Base-by-base conservation (phyloP, 2,888 invertebrate species). In the Chorisops tibialis region DNA sequence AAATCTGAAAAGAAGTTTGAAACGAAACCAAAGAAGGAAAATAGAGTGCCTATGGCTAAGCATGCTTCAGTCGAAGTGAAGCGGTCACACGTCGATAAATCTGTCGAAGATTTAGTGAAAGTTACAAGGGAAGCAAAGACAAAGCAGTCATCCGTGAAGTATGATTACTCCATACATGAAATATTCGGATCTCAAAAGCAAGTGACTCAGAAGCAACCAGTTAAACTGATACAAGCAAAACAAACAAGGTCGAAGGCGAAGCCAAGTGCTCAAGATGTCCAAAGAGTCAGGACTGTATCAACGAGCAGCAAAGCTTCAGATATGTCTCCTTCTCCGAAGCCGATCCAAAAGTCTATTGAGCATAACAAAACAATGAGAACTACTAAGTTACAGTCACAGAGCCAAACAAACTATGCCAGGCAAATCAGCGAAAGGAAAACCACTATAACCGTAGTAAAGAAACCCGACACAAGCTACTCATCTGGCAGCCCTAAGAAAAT, bases 391-490 rank as follows among this genome's bases (percentile, higher is more conserved):
- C 30, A 30, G 30, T 30, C 30, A 30, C 1, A 2, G 1, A 30
- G 30, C 9, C 30, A 30, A 30, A 30, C 30, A 1, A 30, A 7
- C 30, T 30, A 30, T 9, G 21, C 48, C 1, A 24, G 5, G 24
- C 21, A 48, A 24, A 24, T 7, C 22, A 48, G 24, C 4, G 18
- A 48, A 22, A 48, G 12, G n/a, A 48, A 3, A 12, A 22, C 22
- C 4, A 22, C 22, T 22, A 12, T 18, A 9, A 50, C 67, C 68
- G 30, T 30, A 11, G 47, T 62, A 19, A 67, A 67, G 12, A 65
- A 65, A 43, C 54, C 37, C 4, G 50, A 50, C 14, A 38, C 19
- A 9, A 38, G n/a, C 6, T n/a, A 18, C 47, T 4, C 4, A 47
- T 22, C 4, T n/a, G 19, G 21, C 19, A 52, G 22, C 21, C 22